Percentiles rank a stretch among this genome's conserved stretches.
These are phyloP conservation scores for Sebastiscus tertius DNA, from an alignment of 2,797 vertebrate genomes.

Conservation along the genomic window DNA sequence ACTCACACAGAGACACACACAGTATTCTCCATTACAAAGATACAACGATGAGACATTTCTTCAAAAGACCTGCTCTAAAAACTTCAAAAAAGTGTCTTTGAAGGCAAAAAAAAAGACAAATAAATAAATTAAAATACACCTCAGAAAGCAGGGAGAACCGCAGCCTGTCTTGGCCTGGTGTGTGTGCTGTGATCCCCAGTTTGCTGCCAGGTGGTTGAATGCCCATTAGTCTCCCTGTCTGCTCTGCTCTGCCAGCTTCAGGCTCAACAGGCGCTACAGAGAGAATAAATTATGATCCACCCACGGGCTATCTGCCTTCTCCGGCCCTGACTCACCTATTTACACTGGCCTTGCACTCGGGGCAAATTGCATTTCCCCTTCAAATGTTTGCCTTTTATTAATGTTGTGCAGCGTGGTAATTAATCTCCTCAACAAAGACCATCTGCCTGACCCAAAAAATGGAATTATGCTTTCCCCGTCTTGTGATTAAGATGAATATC, in stretches of 20 bases:
- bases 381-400: slow-evolving; percentile 85
- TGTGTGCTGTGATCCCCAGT: slow-evolving; percentile 33
- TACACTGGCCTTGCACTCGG: slow-evolving; percentile 64
- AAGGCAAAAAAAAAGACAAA: background rate
- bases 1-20: background rate
- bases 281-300: slow-evolving; percentile 75
- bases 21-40: background rate
- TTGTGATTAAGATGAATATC: slow-evolving; percentile 80
- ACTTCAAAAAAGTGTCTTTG: slow-evolving; percentile 7
- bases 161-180: slow-evolving; percentile 13
- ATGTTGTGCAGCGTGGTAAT: slow-evolving; percentile 76
- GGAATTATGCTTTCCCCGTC: slow-evolving; percentile 71
- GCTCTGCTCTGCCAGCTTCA: slow-evolving; percentile 60
- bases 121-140: background rate
- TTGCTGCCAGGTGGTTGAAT: slow-evolving; percentile 66
- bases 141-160: background rate
- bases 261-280: slow-evolving; percentile 66
- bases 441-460: slow-evolving; percentile 82
- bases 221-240: slow-evolving; percentile 70
- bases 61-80: background rate
- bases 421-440: slow-evolving; percentile 84
- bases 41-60: background rate
- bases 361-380: slow-evolving; percentile 77
- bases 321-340: slow-evolving; percentile 72
- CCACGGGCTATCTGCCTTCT: slow-evolving; percentile 66